A percentile compares a stretch with the other conserved stretches of the same genome.
These are phyloP conservation scores for Nephila pilipes DNA, from an alignment of 1,140 invertebrate species.

Conservation along the genomic window DNA sequence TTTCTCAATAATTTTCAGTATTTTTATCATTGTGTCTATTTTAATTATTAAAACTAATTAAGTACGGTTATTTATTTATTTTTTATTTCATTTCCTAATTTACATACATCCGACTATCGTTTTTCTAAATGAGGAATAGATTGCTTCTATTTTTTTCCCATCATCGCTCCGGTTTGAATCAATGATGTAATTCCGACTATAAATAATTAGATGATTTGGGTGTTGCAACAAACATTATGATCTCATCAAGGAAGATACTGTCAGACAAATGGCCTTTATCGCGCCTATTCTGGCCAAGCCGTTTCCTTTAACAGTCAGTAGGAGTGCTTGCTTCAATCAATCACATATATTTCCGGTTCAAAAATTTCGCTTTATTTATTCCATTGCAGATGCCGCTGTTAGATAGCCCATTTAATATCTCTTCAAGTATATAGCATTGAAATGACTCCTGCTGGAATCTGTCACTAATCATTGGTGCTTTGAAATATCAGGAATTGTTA, in stretches of 20 bases:
- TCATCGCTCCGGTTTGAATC: no score
- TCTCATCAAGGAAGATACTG: background rate
- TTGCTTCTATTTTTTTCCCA: no score
- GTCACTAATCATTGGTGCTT: background rate
- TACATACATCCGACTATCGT: no score
- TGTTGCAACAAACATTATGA: background rate
- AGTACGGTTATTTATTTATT: no score
- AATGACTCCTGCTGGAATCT: background rate
- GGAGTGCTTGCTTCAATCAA: constrained; percentile 54
- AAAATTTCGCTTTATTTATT: constrained; percentile 13
- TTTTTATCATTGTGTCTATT: no score
- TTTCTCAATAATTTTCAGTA: no score
- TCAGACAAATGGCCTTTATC: constrained; percentile 60
- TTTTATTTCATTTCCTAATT: no score
- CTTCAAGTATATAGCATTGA: background rate
- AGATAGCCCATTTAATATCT: background rate
- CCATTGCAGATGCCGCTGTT: constrained; percentile 14
- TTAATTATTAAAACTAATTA: no score
- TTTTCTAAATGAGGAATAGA: no score
- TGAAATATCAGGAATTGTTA: background rate
- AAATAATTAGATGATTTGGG: background rate
- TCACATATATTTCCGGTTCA: constrained; percentile 40
- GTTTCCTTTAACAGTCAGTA: background rate
- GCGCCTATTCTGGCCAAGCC: constrained; percentile 35
- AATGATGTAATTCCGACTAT: background rate